Base-by-base conservation (phyloP, 2,888 invertebrate genomes). In the Eilema griseolum region DNA sequence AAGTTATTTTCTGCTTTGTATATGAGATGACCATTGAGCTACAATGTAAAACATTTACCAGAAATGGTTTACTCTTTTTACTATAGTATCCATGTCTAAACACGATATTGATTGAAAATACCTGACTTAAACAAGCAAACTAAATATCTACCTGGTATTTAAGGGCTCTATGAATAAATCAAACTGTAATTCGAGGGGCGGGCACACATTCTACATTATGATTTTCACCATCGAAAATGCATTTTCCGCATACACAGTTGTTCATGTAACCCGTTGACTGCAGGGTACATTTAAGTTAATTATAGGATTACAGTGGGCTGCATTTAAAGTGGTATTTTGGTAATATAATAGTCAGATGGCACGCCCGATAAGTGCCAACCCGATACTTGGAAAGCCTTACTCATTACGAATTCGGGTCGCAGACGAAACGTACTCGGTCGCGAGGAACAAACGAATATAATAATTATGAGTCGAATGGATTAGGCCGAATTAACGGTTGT, bases 341-440 rank as follows among this genome's bases (percentile, higher is more conserved):
- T 94, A 95, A 94, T 93, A 94, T 93, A 93, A 94, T 92, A 94
- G 95, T 94, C 91, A 92, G 95, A 95, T 95, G 93, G 95, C 93
- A 95, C 94, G 94, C 92, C 89, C 89, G 95, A 95, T 95, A 94
- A 90, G 88, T 89, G 86, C 90, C 86, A 88, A 88, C 88, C 85
- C 88, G 91, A 92, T 95, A 95, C 95, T 92, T 89, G 92, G 94
- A 95, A 95, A 92, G 90, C 88, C 86, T 87, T 78, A 85, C 91
- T 92, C 90, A 95, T 95, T 95, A 92, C 89, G 90, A 90, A 95
- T 94, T 93, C 95, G 88, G 92, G 89, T 85, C 94, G 93, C 94
- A 88, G 80, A 87, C 88, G 76, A 79, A 89, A 89, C 90, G 90
- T 90, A 88, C 86, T 88, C 86, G 89, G 89, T 82, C 89, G 86